Evolutionary conservation across 2,113 vertebrate genomes (phyloP).

Genomic region (Pogonocichla stellata): DNA sequence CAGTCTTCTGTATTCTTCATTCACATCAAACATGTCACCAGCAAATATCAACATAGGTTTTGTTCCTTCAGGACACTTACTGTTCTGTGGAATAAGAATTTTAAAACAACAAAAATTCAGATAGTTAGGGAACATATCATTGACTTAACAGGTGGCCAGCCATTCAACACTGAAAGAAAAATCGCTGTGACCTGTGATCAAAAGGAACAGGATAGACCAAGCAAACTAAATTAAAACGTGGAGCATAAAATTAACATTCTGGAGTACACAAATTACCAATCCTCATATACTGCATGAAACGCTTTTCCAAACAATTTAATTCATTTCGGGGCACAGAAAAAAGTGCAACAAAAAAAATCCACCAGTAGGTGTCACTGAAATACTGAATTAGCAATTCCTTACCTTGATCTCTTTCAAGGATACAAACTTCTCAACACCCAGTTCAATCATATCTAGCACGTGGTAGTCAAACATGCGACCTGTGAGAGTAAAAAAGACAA

Average conservation of each 20-base stretch:
- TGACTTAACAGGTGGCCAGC: neutral
- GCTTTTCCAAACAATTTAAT: neutral
- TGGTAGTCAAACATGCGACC: constrained; percentile 97
- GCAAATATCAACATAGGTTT: constrained; percentile 96
- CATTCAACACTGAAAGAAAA: neutral
- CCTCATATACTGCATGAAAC: neutral
- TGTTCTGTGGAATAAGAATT: constrained; percentile 70
- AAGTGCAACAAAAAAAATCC: neutral
- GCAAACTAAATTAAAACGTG: neutral
- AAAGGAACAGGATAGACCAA: neutral
- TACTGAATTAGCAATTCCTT: neutral
- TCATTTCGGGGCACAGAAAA: neutral
- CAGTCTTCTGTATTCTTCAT: constrained; percentile 84
- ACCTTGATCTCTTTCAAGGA: constrained; percentile 91
- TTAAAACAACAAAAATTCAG: neutral
- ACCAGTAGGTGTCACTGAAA: constrained; percentile 41
- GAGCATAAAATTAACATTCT: neutral
- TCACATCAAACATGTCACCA: constrained; percentile 86
- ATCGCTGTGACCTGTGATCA: neutral
- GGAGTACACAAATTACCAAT: neutral
- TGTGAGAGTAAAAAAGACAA: constrained; percentile 45
- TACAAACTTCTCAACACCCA: constrained; percentile 90
- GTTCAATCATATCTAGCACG: constrained; percentile 94
- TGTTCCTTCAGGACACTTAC: constrained; percentile 91
- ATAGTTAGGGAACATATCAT: neutral